A percentile compares a stretch with the other conserved stretches of the same genome.
Evolutionary conservation across 2,797 vertebrate species (phyloP).

Genomic region (Anabas testudineus): DNA sequence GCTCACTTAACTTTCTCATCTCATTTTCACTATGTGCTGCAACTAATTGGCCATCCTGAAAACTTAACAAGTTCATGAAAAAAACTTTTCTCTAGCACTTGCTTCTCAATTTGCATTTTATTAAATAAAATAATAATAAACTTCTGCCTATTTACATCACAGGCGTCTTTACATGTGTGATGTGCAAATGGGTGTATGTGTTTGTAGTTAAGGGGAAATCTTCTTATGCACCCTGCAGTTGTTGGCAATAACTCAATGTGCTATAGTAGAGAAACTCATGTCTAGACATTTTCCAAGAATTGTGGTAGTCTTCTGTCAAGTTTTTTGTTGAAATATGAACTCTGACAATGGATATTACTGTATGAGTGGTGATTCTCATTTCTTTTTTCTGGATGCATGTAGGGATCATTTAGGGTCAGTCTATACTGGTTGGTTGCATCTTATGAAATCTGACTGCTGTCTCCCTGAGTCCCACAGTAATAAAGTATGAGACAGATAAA

Average conservation of each 20-base stretch:
- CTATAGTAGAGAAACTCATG: background rate
- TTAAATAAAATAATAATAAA: conserved; percentile 5
- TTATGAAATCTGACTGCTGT: background rate
- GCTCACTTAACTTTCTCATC: conserved; percentile 11
- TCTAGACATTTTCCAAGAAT: background rate
- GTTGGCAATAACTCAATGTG: conserved; percentile 3
- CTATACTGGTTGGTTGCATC: background rate
- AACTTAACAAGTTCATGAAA: background rate
- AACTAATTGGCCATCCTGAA: conserved; percentile 41
- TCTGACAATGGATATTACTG: background rate
- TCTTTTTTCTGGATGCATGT: background rate
- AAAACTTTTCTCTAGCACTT: conserved; percentile 5
- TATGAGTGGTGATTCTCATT: background rate
- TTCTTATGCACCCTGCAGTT: background rate
- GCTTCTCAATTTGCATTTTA: conserved; percentile 15
- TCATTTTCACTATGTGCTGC: conserved; percentile 6
- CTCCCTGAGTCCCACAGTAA: background rate
- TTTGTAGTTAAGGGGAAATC: conserved; percentile 2
- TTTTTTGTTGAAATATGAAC: conserved; percentile 1
- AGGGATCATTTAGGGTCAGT: background rate
- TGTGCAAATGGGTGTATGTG: conserved; percentile 10
- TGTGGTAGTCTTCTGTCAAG: background rate
- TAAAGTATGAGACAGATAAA: background rate
- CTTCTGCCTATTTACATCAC: conserved; percentile 9
- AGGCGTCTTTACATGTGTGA: conserved; percentile 23